phyloP scores from a whole-genome alignment of 2,797 vertebrate species.

The Platalea minor region DNA sequence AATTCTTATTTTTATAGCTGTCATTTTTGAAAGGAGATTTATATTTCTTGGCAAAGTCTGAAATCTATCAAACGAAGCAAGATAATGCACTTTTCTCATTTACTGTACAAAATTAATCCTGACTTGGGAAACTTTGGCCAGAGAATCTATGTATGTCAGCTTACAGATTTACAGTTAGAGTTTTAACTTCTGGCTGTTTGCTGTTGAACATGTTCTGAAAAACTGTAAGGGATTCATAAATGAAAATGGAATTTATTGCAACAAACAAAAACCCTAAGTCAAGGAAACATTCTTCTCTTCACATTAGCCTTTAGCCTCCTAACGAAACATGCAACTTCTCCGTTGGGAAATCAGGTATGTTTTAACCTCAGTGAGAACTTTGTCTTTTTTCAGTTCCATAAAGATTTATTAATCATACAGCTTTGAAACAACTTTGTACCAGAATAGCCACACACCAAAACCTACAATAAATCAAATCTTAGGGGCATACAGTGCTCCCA shows the following conservation, averaged over 20 bases:
- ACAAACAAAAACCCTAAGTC: background rate
- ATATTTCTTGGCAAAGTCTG: background rate
- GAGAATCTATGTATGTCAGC: background rate
- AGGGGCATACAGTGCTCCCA: background rate
- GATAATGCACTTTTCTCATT: conserved; percentile 17
- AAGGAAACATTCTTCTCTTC: conserved; percentile 2
- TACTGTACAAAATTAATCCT: conserved; percentile 13
- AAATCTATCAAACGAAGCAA: background rate
- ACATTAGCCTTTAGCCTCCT: background rate
- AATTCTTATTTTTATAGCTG: conserved; percentile 18
- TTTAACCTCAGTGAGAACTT: conserved; percentile 12
- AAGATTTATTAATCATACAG: conserved; percentile 38
- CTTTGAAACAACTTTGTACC: conserved; percentile 19
- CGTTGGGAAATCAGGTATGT: conserved; percentile 4
- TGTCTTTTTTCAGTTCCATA: background rate
- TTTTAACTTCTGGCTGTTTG: background rate
- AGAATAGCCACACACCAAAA: conserved; percentile 35
- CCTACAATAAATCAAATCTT: conserved; percentile 10
- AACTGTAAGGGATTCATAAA: background rate
- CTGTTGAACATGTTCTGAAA: background rate
- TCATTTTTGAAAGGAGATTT: conserved; percentile 7
- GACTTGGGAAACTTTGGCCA: background rate
- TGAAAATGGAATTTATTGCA: background rate
- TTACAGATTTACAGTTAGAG: background rate
- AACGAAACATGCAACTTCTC: background rate